These are phyloP conservation scores for Pecten maximus DNA, from an alignment of 2,888 invertebrate species.

Conservation along the genomic window DNA sequence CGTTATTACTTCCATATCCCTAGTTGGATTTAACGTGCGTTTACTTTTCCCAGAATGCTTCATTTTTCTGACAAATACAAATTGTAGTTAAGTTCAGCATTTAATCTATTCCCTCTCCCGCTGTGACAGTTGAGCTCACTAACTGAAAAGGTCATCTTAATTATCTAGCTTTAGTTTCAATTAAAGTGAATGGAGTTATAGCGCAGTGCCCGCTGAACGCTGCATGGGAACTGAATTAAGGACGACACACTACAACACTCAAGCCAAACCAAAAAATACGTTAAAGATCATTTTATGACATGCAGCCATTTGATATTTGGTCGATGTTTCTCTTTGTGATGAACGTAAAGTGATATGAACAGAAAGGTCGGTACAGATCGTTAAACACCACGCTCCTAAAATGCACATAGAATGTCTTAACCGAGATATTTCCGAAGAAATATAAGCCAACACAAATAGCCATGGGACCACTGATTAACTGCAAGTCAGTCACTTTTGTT, in stretches of 20 bases:
- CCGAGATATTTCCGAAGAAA: neutral
- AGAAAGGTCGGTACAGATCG: neutral
- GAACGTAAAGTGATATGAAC: neutral
- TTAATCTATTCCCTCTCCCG: too few species aligned
- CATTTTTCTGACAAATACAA: too few species aligned
- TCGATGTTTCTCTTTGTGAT: neutral
- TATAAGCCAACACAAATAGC: neutral
- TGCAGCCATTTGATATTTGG: neutral
- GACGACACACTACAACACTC: neutral
- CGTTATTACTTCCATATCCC: too few species aligned
- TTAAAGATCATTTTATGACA: neutral
- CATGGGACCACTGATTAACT: neutral
- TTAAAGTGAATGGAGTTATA: neutral
- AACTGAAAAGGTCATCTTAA: neutral
- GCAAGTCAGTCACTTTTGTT: neutral
- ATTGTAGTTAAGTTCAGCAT: too few species aligned
- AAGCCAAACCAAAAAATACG: neutral
- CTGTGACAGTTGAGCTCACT: too few species aligned
- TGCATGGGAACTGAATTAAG: neutral
- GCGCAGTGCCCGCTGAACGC: neutral
- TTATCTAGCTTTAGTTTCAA: neutral
- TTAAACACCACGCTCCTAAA: neutral
- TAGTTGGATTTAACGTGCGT: too few species aligned
- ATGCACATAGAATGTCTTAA: neutral
- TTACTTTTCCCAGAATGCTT: too few species aligned